phyloP scores from a whole-genome alignment of 2,888 invertebrate genomes.

The Drosophila nigricruria region DNA sequence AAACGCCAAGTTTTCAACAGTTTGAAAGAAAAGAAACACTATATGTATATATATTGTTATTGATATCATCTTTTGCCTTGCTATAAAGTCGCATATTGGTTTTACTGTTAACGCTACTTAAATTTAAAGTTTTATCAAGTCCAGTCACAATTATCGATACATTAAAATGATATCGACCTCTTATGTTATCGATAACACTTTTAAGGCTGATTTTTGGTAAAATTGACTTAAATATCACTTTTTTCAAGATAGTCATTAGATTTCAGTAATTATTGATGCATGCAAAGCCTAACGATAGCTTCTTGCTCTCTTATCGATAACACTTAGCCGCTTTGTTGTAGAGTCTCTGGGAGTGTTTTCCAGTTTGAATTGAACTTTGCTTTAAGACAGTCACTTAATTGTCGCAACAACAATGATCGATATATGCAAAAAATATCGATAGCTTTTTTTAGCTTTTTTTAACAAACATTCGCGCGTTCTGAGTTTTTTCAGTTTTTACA shows the following conservation, averaged over 20 bases:
- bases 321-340: background rate
- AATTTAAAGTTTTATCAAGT: background rate
- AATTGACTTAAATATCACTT: background rate
- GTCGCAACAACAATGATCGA: background rate
- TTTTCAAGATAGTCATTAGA: background rate
- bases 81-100: background rate
- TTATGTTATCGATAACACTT: background rate
- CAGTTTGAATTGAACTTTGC: background rate
- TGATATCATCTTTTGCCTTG: background rate
- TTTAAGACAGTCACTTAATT: background rate
- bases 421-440: constrained; percentile 7
- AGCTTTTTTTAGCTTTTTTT: background rate
- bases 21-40: background rate
- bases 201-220: background rate
- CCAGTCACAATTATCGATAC: background rate
- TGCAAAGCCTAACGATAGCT: background rate
- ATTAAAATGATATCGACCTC: background rate
- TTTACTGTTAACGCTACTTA: background rate
- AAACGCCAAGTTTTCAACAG: constrained; percentile 1
- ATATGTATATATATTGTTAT: background rate
- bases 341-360: background rate
- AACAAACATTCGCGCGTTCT: constrained; percentile 6
- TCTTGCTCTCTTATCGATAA: background rate
- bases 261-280: background rate
- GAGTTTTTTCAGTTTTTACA: constrained; percentile 25